phyloP scores from a whole-genome alignment of 92 coral and sea anemone species.

The Parazoanthus swiftii region DNA sequence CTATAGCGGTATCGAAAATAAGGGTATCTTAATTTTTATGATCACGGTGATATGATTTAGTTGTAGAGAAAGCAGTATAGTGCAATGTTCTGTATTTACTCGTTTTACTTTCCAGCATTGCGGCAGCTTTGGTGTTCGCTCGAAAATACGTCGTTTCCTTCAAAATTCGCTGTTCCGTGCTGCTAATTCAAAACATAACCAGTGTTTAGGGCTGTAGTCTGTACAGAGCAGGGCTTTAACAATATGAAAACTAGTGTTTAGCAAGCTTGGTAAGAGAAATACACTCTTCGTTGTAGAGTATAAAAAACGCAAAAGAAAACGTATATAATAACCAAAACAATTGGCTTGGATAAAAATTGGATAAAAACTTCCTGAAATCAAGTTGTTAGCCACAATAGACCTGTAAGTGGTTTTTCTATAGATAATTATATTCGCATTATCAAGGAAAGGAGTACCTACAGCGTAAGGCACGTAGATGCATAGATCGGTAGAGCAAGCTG shows the following conservation, averaged over 20 bases:
- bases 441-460: background rate
- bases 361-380: background rate
- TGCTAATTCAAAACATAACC: background rate
- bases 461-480: background rate
- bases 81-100: background rate
- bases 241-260: background rate
- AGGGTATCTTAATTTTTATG: background rate
- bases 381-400: background rate
- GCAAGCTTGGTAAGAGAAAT: background rate
- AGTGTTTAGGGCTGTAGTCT: background rate
- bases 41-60: no score
- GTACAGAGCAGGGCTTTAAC: background rate
- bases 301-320: no score
- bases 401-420: background rate
- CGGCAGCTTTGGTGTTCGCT: background rate
- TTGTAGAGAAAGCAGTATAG: background rate
- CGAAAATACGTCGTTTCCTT: background rate
- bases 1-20: no score
- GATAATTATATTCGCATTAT: background rate
- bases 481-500: background rate
- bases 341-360: background rate
- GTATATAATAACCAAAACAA: background rate
- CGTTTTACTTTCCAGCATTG: background rate
- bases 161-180: background rate
- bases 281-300: background rate